Conservation (phyloP, 1,140 invertebrate species). For the Mesaphorura yosii region DNA sequence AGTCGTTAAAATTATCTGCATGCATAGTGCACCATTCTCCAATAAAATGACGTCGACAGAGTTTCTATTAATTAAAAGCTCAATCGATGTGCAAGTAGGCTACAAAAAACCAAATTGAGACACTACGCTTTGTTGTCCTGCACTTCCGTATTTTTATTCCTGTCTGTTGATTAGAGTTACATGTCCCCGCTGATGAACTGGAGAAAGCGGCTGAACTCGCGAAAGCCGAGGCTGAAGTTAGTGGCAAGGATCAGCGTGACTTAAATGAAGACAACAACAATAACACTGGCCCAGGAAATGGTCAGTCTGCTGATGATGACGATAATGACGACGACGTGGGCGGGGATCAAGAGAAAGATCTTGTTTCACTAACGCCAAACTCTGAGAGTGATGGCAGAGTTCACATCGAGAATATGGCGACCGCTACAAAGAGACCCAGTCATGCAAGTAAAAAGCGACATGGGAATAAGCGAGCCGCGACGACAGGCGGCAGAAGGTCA, state of each 20-base stretch:
- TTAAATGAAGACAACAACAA: too few relatives aligned
- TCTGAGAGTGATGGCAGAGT: not conserved
- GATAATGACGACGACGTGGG: not conserved
- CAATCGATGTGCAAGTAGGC: too few relatives aligned
- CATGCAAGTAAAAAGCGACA: not conserved
- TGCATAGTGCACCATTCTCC: too few relatives aligned
- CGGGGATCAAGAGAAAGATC: not conserved
- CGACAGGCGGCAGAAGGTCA: not conserved
- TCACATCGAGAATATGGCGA: not conserved
- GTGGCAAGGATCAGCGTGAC: not conserved
- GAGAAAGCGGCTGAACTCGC: constrained; percentile 17
- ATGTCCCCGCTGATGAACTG: constrained; percentile 12
- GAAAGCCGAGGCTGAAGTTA: constrained; percentile 1
- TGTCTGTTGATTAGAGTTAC: constrained; percentile 10
- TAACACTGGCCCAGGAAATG: not conserved
- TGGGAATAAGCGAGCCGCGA: not conserved
- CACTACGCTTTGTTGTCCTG: not conserved
- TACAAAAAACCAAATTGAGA: not conserved
- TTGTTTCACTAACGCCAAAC: not conserved
- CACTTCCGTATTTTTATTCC: not conserved
- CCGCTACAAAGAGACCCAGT: not conserved
- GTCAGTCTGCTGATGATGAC: not conserved
- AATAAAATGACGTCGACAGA: too few relatives aligned
- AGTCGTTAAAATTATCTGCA: too few relatives aligned
- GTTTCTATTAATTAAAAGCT: too few relatives aligned